Base-by-base conservation (phyloP, 2,888 invertebrate species). In the Leucozona laternaria region DNA sequence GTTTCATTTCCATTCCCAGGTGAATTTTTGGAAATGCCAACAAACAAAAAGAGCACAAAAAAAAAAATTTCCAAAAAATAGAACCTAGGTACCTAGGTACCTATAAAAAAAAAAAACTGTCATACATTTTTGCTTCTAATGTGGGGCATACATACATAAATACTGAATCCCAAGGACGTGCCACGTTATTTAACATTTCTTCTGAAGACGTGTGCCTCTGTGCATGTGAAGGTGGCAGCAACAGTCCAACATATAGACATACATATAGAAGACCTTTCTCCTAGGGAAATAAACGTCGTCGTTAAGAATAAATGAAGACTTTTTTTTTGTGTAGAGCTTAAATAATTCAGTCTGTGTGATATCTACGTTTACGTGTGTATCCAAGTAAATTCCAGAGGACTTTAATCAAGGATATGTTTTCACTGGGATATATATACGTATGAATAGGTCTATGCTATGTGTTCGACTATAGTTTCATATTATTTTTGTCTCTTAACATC, bases 271-370 rank as follows among this genome's bases (percentile, higher is more conserved):
- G 34, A 20, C 20, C 25, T 40, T 53, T 57, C 64, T 64, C 64
- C 64, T 11, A 28, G 64, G 45, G 28, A 64, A 40, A 48, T 20
- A 60, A 55, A 25, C 45, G 57, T 71, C n/a, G n/a, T n/a, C 25
- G 68, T 40, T 58, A 60, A 37, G 43, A 31, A 28, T 79, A 71
- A 62, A 79, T 66, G 72, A 60, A 57, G 70, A 43, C 34, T 70
- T 76, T 34, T 55, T 48, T 62, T 45, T 13, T 66, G n/a, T n/a
- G 22, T 79, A 43, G 31, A 62, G 48, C 71, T 55, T 84, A 53
- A 84, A 84, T 84, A 76, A 84, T 84, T 84, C 48, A 84, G 79
- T 70, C 55, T 83, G 60, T 62, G 79, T 70, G 66, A 70, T 62
- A 62, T 57, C 62, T 53, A 53, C 45, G 72, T 70, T 57, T 55